Percentiles rank a stretch among this genome's conserved stretches.
Conservation (phyloP, 2,888 invertebrate species). For the Plemyria rubiginata region DNA sequence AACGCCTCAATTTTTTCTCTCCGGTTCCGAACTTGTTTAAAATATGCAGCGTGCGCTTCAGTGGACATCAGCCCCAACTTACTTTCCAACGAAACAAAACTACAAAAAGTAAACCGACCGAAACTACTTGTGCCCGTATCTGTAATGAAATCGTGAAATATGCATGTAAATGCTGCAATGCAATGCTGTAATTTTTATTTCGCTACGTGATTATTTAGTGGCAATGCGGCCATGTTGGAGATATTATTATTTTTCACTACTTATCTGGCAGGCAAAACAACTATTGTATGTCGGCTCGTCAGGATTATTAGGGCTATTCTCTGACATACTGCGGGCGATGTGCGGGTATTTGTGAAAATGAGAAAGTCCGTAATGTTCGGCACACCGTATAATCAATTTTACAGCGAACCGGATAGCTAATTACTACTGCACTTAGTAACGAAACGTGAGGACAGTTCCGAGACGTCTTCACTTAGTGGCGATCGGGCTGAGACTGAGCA, state of each 20-base stretch:
- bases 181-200: constrained; percentile 35
- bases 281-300: no score
- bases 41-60: background rate
- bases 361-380: no score
- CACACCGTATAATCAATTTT: no score
- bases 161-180: constrained; percentile 37
- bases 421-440: no score
- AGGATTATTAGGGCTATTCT: no score
- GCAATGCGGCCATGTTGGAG: constrained; percentile 18
- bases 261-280: background rate
- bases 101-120: constrained; percentile 36
- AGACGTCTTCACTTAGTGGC: no score
- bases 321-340: no score
- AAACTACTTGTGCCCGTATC: constrained; percentile 35
- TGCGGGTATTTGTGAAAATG: no score
- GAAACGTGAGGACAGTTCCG: no score
- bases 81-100: constrained; percentile 24
- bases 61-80: constrained; percentile 9
- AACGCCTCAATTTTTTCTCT: background rate
- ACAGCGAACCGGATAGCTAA: no score
- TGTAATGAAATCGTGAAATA: constrained; percentile 46
- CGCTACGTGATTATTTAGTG: constrained; percentile 33
- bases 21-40: background rate
- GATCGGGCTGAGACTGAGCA: no score
- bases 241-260: constrained; percentile 3